Percentiles rank a stretch among this genome's conserved stretches.
Conservation (phyloP, 2,797 vertebrate species). For the Calcarius lapponicus region DNA sequence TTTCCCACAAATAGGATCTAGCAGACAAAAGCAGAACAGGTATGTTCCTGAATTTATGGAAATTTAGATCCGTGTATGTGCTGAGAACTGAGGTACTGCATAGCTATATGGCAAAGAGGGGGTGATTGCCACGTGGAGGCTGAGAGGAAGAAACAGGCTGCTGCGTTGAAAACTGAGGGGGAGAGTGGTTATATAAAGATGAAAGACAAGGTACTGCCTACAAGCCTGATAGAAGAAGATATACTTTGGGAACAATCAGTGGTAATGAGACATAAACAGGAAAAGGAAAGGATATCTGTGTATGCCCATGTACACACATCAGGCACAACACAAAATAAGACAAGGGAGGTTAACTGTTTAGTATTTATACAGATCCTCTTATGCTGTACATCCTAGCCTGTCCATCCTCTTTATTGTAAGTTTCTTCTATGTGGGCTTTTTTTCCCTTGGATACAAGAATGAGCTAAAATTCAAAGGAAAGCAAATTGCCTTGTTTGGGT, state of each 20-base stretch:
- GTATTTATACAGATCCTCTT: neutral
- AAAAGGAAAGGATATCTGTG: neutral
- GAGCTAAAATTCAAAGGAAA: neutral
- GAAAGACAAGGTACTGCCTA: constrained; percentile 5
- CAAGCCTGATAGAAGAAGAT: neutral
- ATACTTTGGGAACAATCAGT: neutral
- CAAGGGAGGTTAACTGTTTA: neutral
- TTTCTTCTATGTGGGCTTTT: neutral
- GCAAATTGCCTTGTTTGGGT: neutral
- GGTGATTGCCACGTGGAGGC: neutral
- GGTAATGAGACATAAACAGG: constrained; percentile 14
- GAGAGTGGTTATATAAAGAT: constrained; percentile 33
- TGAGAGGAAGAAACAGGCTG: constrained; percentile 21
- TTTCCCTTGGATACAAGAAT: neutral
- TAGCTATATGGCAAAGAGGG: neutral
- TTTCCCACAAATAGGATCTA: neutral
- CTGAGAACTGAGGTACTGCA: neutral
- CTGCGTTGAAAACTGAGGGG: constrained; percentile 18
- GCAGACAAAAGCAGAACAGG: neutral
- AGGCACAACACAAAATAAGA: neutral
- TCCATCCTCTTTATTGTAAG: neutral
- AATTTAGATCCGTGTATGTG: neutral
- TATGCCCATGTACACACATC: neutral
- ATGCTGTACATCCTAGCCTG: neutral
- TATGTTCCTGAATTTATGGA: neutral